A percentile compares a stretch with the other conserved stretches of the same genome.
Conservation (phyloP, 2,797 vertebrate genomes). For the Epinephelus coioides region DNA sequence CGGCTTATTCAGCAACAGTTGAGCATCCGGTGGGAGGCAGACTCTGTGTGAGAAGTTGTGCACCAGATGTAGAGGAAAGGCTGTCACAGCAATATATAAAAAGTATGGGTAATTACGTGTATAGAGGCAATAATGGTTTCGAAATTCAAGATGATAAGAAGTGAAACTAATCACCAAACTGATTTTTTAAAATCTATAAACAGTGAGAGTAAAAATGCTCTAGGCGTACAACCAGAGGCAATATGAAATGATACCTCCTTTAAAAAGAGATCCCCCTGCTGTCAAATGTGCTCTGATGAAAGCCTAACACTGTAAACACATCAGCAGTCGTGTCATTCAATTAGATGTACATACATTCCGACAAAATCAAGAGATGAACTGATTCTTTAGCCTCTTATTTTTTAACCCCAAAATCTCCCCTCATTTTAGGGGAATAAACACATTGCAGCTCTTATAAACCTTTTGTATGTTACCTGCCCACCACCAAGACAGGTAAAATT, state of each 20-base stretch:
- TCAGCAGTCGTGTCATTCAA: background rate
- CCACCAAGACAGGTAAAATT: background rate
- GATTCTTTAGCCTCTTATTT: too few species aligned
- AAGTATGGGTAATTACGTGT: background rate
- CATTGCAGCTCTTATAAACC: background rate
- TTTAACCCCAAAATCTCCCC: background rate
- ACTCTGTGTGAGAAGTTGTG: slow-evolving; percentile 24
- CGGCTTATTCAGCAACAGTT: slow-evolving; percentile 57
- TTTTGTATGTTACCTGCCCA: background rate
- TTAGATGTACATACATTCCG: background rate
- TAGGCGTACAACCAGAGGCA: background rate
- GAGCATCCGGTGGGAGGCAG: slow-evolving; percentile 19
- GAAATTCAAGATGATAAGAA: background rate
- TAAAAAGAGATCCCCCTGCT: background rate
- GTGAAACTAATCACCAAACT: slow-evolving; percentile 4
- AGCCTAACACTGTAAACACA: background rate
- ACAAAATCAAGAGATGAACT: background rate
- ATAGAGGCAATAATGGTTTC: background rate
- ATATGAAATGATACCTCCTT: background rate
- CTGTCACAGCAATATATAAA: background rate
- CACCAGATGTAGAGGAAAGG: slow-evolving; percentile 1
- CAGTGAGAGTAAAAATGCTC: background rate
- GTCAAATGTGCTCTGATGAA: background rate
- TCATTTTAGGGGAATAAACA: background rate
- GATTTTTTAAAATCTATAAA: background rate